Conservation (phyloP, 2,113 vertebrate species). For the Okapia johnstoni region DNA sequence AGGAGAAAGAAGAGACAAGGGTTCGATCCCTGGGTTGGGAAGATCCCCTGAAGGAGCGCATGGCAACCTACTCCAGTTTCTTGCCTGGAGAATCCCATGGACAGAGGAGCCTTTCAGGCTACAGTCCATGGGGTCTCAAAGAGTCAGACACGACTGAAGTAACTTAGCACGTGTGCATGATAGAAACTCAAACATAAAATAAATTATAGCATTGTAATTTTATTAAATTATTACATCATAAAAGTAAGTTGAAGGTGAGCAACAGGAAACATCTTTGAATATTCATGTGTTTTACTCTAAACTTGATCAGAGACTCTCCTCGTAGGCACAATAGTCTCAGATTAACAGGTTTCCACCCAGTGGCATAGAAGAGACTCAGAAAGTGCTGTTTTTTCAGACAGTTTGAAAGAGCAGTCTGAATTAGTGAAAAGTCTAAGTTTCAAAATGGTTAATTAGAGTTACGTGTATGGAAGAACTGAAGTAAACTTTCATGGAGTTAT, state of each 20-base stretch:
- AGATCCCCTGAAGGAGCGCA: background rate
- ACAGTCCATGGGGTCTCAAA: background rate
- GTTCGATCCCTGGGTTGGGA: background rate
- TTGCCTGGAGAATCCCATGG: background rate
- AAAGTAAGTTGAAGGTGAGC: background rate
- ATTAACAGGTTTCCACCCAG: background rate
- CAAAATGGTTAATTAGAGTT: background rate
- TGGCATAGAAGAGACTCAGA: background rate
- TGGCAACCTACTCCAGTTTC: background rate
- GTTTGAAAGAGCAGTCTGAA: background rate
- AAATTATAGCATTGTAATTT: background rate
- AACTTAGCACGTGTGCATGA: background rate
- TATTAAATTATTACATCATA: background rate
- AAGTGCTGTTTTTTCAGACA: background rate
- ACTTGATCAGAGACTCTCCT: background rate
- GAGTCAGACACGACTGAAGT: rapidly evolving
- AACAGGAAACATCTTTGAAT: background rate
- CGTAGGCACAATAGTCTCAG: background rate
- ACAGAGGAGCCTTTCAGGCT: background rate
- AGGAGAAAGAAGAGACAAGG: background rate
- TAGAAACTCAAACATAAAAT: background rate
- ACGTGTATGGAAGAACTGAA: background rate
- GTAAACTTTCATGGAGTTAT: background rate
- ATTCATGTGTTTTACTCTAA: background rate
- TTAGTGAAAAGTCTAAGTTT: background rate